These are phyloP conservation scores for Zaprionus tsacasi DNA, from an alignment of 1,140 invertebrate genomes.

Conservation along the genomic window DNA sequence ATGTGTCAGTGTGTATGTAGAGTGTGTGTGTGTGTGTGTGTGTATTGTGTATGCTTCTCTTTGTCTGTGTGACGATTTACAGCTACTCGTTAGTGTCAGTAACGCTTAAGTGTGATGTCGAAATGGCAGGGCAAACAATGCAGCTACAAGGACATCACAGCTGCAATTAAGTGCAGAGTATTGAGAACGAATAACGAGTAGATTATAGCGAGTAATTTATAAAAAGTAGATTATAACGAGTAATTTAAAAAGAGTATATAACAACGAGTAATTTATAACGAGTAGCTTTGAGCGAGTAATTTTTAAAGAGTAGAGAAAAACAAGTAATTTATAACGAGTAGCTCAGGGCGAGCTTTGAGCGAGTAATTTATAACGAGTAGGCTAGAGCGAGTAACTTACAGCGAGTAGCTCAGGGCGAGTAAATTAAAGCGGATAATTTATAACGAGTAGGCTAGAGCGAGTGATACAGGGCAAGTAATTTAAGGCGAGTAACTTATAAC, in stretches of 20 bases:
- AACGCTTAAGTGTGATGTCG: conserved; percentile 13
- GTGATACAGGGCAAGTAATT: neutral
- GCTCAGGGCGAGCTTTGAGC: too few species aligned
- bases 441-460: too few species aligned
- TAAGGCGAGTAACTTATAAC: too few species aligned
- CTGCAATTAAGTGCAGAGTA: neutral
- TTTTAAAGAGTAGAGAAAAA: too few species aligned
- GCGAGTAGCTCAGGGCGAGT: neutral
- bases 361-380: too few species aligned
- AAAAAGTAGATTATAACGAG: neutral
- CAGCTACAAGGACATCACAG: neutral
- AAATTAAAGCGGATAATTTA: neutral
- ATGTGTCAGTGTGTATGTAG: conserved; percentile 11
- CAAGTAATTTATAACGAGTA: neutral
- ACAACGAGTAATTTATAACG: neutral
- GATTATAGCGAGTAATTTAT: neutral
- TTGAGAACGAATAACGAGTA: neutral
- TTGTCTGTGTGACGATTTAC: conserved; percentile 6
- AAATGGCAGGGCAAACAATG: neutral
- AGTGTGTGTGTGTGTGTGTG: conserved; percentile 11
- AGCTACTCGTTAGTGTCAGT: conserved; percentile 19
- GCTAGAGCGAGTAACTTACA: neutral
- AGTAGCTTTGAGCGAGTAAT: too few species aligned
- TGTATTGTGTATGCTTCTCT: neutral
- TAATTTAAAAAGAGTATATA: neutral